phyloP scores from a whole-genome alignment of 2,113 vertebrate genomes.

The Riparia riparia region DNA sequence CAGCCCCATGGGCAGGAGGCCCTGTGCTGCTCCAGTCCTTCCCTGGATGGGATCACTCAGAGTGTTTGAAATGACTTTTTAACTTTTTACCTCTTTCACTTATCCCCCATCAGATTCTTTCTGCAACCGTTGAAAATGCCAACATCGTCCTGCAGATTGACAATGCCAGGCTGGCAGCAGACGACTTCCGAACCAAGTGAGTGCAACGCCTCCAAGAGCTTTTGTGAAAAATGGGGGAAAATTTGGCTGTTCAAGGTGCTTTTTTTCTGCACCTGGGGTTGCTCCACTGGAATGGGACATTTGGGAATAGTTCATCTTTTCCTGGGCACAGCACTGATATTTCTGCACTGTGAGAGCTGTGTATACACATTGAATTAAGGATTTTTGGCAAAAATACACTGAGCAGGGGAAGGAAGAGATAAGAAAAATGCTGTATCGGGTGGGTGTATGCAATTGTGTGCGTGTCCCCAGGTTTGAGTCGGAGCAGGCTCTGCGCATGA shows the following conservation, averaged over 20 bases:
- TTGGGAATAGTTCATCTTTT: neutral
- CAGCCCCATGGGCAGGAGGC: neutral
- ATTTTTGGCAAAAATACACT: neutral
- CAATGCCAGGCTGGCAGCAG: slow-evolving; percentile 68
- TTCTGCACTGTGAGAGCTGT: neutral
- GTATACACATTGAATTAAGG: neutral
- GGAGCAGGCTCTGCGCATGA: slow-evolving; percentile 84
- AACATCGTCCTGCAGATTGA: slow-evolving; percentile 64
- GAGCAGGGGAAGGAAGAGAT: neutral
- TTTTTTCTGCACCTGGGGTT: neutral
- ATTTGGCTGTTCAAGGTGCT: neutral
- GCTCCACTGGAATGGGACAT: neutral
- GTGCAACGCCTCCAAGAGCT: fast-evolving
- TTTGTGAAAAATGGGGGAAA: neutral
- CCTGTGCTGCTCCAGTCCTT: neutral
- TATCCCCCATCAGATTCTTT: slow-evolving; percentile 34
- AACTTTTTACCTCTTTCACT: neutral
- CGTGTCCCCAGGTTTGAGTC: slow-evolving; percentile 80
- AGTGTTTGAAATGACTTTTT: neutral
- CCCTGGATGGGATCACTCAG: neutral
- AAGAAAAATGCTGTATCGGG: neutral
- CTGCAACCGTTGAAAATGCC: slow-evolving; percentile 62
- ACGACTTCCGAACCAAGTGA: slow-evolving; percentile 71
- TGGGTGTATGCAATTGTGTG: neutral
- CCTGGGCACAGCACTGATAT: neutral